These are phyloP conservation scores for Drosophila insularis DNA, from an alignment of 1,140 invertebrate species.

Conservation along the genomic window DNA sequence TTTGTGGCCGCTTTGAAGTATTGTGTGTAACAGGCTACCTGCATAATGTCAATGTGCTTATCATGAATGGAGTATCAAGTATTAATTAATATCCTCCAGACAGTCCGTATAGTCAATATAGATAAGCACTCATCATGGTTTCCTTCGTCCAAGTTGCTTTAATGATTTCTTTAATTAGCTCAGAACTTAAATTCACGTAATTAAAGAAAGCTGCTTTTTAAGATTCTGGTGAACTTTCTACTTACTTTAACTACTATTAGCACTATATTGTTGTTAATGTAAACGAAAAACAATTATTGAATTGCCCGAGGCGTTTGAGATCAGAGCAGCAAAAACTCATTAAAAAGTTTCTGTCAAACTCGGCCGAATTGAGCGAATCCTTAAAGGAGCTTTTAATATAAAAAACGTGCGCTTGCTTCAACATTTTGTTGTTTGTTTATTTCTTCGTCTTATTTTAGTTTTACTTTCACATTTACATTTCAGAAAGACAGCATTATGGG, in stretches of 20 bases:
- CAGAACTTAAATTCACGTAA: background rate
- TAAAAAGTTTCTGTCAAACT: conserved; percentile 6
- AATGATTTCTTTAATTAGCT: background rate
- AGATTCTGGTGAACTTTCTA: background rate
- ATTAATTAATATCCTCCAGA: conserved; percentile 50
- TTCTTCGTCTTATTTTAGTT: background rate
- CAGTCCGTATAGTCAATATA: conserved; percentile 1
- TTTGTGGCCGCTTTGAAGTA: conserved; percentile 52
- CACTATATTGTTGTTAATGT: conserved; percentile 1
- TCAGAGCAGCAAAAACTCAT: conserved; percentile 9
- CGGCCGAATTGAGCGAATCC: background rate
- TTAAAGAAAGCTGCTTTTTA: background rate
- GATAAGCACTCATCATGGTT: background rate
- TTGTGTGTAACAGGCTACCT: conserved; percentile 11
- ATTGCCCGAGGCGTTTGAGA: background rate
- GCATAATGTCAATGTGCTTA: conserved; percentile 46
- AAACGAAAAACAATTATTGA: conserved; percentile 9
- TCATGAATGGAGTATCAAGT: conserved; percentile 42
- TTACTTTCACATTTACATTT: background rate
- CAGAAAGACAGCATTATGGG: background rate
- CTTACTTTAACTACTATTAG: background rate
- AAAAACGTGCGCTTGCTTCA: background rate
- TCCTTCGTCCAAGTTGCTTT: background rate
- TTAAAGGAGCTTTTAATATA: conserved; percentile 1
- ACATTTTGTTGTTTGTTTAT: background rate